Percentiles rank a stretch among this genome's conserved stretches.
Evolutionary conservation across 2,113 vertebrate genomes (phyloP).

Genomic region (Serilophus lunatus): DNA sequence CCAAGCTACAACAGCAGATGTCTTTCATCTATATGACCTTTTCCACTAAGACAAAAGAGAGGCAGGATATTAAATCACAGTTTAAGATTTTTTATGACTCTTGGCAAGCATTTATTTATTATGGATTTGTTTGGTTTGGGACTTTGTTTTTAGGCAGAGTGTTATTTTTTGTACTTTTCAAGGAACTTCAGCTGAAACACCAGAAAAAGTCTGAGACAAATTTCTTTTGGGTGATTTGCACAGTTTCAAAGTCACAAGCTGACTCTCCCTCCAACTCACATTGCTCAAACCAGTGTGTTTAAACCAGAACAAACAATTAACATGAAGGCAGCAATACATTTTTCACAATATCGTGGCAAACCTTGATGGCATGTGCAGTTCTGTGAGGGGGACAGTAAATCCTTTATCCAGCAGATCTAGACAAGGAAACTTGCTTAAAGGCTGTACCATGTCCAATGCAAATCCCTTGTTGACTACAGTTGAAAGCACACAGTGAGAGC

Average conservation of each 20-base stretch:
- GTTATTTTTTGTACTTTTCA: conserved; percentile 54
- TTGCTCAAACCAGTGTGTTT: neutral
- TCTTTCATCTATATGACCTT: conserved; percentile 59
- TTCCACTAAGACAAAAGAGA: conserved; percentile 48
- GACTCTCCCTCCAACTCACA: neutral
- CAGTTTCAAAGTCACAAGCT: conserved; percentile 3
- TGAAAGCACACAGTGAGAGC: neutral
- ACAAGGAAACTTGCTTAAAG: neutral
- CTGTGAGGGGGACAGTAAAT: neutral
- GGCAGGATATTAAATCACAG: conserved; percentile 63
- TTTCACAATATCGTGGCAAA: neutral
- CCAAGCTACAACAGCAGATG: conserved; percentile 43
- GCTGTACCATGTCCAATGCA: neutral
- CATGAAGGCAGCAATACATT: neutral
- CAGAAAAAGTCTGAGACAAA: neutral
- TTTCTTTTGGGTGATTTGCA: neutral
- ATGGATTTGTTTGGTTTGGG: conserved; percentile 42
- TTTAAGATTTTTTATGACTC: conserved; percentile 39
- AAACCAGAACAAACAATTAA: neutral
- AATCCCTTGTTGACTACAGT: neutral
- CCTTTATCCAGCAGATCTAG: neutral
- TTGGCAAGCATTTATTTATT: conserved; percentile 52
- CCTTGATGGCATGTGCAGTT: neutral
- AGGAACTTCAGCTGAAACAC: conserved; percentile 19
- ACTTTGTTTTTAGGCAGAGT: conserved; percentile 28